Evolutionary conservation across 1,140 invertebrate species (phyloP), one percentile per base, ranked within the genome.

Genomic region (Aphaenogaster rudis): DNA sequence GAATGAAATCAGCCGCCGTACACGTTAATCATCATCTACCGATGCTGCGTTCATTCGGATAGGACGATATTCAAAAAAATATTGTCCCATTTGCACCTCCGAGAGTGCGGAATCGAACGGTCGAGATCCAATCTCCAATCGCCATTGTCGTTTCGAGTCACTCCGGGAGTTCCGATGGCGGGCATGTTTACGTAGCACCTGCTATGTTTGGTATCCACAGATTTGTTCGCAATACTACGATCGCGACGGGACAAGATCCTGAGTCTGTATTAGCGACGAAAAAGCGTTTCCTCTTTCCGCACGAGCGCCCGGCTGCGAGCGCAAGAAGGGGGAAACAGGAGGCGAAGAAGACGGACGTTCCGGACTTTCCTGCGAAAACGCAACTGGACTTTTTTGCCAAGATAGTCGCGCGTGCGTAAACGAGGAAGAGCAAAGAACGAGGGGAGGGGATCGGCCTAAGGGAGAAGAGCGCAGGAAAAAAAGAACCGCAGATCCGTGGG

Each of bases 401-500:
- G 67, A 61, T 82, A n/a, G 4, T 72, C 67, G 42, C 39, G 67
- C 80, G 79, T 42, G 61, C 71, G 33, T 2, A 82, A 77, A 57
- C 67, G 52, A 71, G 63, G 54, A 80, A 86, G 74, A 64, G 59
- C 86, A 69, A n/a, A 64, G n/a, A 39, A 54, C n/a, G n/a, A 36
- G 15, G 3, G 48, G 9, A 45, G 57, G 78, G 85, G 50, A 61
- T 87, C 77, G 64, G 80, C 42, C 77, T 39, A 33, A 86, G 52
- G 78, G 39, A 59, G 52, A 87, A 67, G 82, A 77, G 77, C 78
- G 89, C 77, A 87, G 63, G 78, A 90, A 90, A 93, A 94, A 95
- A 94, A 94, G 94, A 95, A 95, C 95, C 95, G 93, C 94, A 95
- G 94, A 95, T 94, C 93, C 94, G 91, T 94, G 92, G 93, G 92